phyloP scores from a whole-genome alignment of 2,888 invertebrate genomes.

The Eurois occulta region DNA sequence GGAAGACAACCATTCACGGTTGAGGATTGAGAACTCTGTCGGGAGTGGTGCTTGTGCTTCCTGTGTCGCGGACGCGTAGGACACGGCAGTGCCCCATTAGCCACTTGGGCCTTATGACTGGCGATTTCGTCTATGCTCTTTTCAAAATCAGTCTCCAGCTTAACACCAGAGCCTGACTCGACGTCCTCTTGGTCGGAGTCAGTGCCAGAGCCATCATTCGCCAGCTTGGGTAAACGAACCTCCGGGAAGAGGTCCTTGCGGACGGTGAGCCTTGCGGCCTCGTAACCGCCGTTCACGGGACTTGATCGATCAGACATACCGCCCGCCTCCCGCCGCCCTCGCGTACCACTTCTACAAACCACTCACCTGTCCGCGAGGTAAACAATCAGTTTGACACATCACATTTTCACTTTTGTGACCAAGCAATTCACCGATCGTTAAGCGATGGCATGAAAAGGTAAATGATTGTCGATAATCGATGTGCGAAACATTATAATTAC shows the following conservation, averaged over 20 bases:
- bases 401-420: constrained; percentile 90
- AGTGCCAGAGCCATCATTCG: constrained; percentile 73
- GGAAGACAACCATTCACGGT: constrained; percentile 83
- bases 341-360: constrained; percentile 88
- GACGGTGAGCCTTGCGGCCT: constrained; percentile 87
- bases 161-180: constrained; percentile 83
- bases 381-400: constrained; percentile 91
- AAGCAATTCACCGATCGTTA: constrained; percentile 83
- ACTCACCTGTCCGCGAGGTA: constrained; percentile 90
- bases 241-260: constrained; percentile 89
- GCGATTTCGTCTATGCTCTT: constrained; percentile 89
- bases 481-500: constrained; percentile 85
- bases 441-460: constrained; percentile 81
- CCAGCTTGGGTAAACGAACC: constrained; percentile 76
- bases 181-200: constrained; percentile 77
- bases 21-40: constrained; percentile 79
- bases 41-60: constrained; percentile 86
- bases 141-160: constrained; percentile 89
- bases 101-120: constrained; percentile 82
- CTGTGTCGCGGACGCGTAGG: constrained; percentile 82
- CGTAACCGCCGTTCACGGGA: constrained; percentile 88
- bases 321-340: constrained; percentile 88
- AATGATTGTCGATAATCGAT: constrained; percentile 82
- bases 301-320: constrained; percentile 89
- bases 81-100: constrained; percentile 81